Evolutionary conservation across 2,888 invertebrate genomes (phyloP), one percentile per base, ranked within the genome.

Genomic region (Chouioia cunea): DNA sequence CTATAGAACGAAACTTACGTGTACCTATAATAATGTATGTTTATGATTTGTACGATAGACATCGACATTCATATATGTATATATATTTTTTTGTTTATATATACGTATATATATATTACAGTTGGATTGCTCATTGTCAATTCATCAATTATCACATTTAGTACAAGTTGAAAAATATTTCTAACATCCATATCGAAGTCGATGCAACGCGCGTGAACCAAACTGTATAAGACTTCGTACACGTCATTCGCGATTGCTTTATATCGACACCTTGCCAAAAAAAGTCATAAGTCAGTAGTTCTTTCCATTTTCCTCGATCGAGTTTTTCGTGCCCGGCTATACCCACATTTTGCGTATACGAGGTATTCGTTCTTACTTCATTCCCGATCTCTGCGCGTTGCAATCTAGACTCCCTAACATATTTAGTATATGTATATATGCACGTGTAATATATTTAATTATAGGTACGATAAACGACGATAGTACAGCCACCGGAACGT

Each of bases 121-220:
- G 75, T 84, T 82, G 81, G 84, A 85, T 84, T 84, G 83, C 83
- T 85, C 85, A 85, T 85, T 85, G 83, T 85, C 85, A 84, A 85
- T 84, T 85, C 83, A 81, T 84, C 82, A 80, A 79, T 81, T 85
- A 85, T 84, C 85, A 85, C 85, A 85, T 85, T 85, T 84, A 85
- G 82, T 84, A 84, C 80, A 85, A 82, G 83, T 84, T 85, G 81
- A 85, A 85, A 85, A 85, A 85, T 85, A 85, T 85, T 78, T 82
- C 85, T 85, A 87, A 86, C 87, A 85, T 83, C 79, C 80, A 85
- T 84, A 85, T 86, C 83, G 85, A 60, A 65, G 47, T 62, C 54
- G 46, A 46, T 65, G 69, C 65, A 70, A 64, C 67, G 70, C 67
- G 48, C 67, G 63, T 18, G 27, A 46, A 22, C 36, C 36, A 36